A percentile compares a stretch with the other conserved stretches of the same genome.
Evolutionary conservation across 2,888 invertebrate species (phyloP).

Genomic region (Sycophila texana): DNA sequence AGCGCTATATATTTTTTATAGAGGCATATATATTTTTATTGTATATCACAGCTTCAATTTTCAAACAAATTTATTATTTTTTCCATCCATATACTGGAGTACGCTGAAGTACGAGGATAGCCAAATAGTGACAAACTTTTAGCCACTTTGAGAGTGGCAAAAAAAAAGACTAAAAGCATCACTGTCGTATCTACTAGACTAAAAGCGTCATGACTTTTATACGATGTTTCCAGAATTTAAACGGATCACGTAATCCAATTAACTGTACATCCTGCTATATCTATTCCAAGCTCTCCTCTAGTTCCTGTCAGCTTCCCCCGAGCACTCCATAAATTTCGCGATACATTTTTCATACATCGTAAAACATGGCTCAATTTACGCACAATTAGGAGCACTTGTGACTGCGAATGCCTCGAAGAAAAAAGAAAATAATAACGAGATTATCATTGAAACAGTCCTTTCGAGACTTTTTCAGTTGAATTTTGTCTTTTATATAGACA

Average conservation of each 20-base stretch:
- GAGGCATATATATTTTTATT: neutral
- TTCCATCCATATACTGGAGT: too few species aligned
- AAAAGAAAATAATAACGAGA: neutral
- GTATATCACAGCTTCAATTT: neutral
- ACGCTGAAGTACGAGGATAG: neutral
- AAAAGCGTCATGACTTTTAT: conserved; percentile 8
- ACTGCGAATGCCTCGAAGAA: neutral
- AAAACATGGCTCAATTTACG: neutral
- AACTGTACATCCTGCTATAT: conserved; percentile 15
- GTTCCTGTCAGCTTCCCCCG: neutral
- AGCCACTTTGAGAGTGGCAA: neutral
- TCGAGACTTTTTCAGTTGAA: neutral
- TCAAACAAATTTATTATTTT: neutral
- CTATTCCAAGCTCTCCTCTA: neutral
- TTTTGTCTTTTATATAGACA: neutral
- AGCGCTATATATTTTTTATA: neutral
- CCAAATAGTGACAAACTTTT: conserved; percentile 13
- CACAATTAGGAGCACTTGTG: too few species aligned
- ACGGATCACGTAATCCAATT: conserved; percentile 34
- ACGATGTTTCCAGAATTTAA: conserved; percentile 11
- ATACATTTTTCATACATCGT: neutral
- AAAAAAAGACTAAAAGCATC: neutral
- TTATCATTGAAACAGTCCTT: neutral
- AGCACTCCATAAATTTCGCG: neutral
- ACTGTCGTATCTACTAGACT: conserved; percentile 4